A percentile compares a stretch with the other conserved stretches of the same genome.
Conservation (phyloP, 1,140 invertebrate species). For the Nylanderia fulva region DNA sequence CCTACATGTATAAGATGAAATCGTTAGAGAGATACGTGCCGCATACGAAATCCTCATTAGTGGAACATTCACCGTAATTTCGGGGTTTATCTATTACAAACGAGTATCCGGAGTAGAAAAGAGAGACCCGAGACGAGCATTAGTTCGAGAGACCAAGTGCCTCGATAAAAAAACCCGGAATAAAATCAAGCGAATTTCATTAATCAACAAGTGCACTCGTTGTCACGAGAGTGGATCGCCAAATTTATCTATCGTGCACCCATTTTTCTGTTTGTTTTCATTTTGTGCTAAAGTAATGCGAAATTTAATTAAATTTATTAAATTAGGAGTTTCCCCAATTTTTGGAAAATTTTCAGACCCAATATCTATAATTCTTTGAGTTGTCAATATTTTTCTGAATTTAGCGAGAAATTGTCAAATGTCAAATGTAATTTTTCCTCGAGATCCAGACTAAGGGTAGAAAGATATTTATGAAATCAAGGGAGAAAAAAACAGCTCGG, state of each 20-base stretch:
- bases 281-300: not conserved
- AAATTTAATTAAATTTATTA: not conserved
- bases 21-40: conserved; percentile 42
- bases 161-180: not conserved
- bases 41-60: conserved; percentile 56
- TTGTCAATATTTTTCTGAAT: not conserved
- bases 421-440: not conserved
- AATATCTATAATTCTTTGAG: not conserved
- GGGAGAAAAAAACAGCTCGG: not conserved
- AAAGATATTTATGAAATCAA: not conserved
- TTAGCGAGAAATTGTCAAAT: not conserved
- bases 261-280: not conserved
- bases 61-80: conserved; percentile 16
- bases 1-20: conserved; percentile 22
- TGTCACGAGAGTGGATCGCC: not conserved
- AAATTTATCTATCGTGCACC: not conserved
- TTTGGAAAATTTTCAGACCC: not conserved
- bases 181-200: conserved; percentile 29
- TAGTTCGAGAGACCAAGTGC: not conserved
- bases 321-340: not conserved
- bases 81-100: conserved; percentile 29
- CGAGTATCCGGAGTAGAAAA: not conserved
- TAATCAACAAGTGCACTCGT: not conserved
- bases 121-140: not conserved
- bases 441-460: not conserved